Evolutionary conservation across 1,140 invertebrate genomes (phyloP), one percentile per base, ranked within the genome.

Genomic region (Drosophila hydei): DNA sequence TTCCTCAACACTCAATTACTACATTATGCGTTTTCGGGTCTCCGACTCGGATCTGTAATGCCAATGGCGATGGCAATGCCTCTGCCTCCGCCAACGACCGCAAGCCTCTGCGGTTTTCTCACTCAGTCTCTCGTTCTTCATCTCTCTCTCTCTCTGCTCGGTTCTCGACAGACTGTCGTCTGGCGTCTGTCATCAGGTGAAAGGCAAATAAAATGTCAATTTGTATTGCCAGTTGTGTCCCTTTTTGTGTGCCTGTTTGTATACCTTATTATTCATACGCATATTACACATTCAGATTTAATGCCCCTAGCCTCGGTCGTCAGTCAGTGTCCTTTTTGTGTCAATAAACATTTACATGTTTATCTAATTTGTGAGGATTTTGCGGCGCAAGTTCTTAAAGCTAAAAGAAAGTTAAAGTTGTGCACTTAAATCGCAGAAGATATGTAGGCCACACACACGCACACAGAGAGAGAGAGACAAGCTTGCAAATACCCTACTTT

Each of bases 121-220:
- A 30, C 42, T 16, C 6, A 3, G 48, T 30, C 21, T 21, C 21
- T 11, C 36, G 43, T 54, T 60, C 36, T 12, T 23, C 43, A 42
- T 36, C 33, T 16, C 55, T 33, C 51, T 65, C 56, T 38, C 12
- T 14, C 4, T 40, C 30, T 16, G n/a, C 27, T 30, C 33, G 42
- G 51, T 6, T 63, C 77, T 74, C 19, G 21, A 6, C 65, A 68
- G 60, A 23, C 55, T 79, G 77, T 75, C 77, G 71, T 45, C 19
- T 67, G 62, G 65, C 45, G 50, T 61, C 74, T 80, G 81, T 65
- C 80, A 77, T 80, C 81, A 85, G 81, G 81, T 85, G 83, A 85
- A 85, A 85, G 81, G 81, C 81, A 85, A 85, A 85, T 87, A 85
- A 85, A 85, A 85, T 77, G 81, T 85, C 81, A 85, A 85, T 85